A percentile compares a stretch with the other conserved stretches of the same genome.
Conservation (phyloP, 2,797 vertebrate species). For the Chelidonichthys spinosus region DNA sequence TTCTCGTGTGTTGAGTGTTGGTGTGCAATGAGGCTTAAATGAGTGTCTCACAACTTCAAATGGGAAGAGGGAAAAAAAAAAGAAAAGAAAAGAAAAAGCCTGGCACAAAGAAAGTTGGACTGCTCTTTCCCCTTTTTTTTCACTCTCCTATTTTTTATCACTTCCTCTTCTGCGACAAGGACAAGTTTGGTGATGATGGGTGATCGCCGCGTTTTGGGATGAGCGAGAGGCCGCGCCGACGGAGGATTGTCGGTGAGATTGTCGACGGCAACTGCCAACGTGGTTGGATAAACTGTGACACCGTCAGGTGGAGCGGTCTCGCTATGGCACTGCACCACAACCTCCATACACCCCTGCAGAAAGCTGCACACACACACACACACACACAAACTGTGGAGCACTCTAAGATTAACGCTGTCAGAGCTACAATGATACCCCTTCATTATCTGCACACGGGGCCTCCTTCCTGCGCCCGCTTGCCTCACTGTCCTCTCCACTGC, state of each 20-base stretch:
- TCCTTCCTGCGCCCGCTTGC: conserved; percentile 78
- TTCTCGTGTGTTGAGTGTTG: conserved; percentile 73
- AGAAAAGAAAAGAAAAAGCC: conserved; percentile 46
- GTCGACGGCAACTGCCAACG: conserved; percentile 57
- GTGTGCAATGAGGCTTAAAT: conserved; percentile 80
- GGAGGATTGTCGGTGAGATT: conserved; percentile 31
- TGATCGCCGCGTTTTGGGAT: conserved; percentile 44
- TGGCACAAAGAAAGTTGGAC: conserved; percentile 71
- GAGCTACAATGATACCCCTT: conserved; percentile 85
- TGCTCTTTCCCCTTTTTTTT: conserved; percentile 28
- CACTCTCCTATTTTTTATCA: conserved; percentile 22
- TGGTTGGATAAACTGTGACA: conserved; percentile 64
- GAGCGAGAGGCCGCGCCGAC: conserved; percentile 20
- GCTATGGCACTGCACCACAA: conserved; percentile 47
- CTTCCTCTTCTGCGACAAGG: conserved; percentile 44
- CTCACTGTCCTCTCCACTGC: conserved; percentile 81
- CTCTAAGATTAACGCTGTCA: conserved; percentile 88
- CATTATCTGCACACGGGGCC: conserved; percentile 86
- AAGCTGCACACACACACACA: conserved; percentile 26
- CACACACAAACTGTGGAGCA: conserved; percentile 45
- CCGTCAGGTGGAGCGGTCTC: conserved; percentile 76
- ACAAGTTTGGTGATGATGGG: conserved; percentile 52
- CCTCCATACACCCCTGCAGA: conserved; percentile 51
- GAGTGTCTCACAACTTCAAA: conserved; percentile 83
- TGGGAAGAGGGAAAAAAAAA: conserved; percentile 50